Conservation (phyloP, 2,888 invertebrate genomes). For the Papilio protenor region DNA sequence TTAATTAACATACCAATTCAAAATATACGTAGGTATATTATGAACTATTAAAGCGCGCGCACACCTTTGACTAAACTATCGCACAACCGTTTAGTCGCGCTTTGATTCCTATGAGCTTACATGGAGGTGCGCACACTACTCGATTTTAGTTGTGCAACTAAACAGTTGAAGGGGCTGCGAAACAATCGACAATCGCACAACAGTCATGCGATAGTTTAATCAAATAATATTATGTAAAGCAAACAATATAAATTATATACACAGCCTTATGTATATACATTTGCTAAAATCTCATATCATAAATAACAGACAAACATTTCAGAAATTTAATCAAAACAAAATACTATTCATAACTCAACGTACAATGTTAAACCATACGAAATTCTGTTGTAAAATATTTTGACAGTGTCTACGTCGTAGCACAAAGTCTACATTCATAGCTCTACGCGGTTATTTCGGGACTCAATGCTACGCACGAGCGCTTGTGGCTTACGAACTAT, state of each 20-base stretch:
- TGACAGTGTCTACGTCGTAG: slow-evolving; percentile 37
- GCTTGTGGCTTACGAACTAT: slow-evolving; percentile 39
- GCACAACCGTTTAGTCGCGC: too few relatives aligned
- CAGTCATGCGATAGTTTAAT: too few relatives aligned
- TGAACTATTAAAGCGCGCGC: too few relatives aligned
- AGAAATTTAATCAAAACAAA: slow-evolving; percentile 38
- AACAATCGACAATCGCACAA: too few relatives aligned
- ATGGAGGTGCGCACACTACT: too few relatives aligned
- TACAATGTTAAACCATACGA: slow-evolving; percentile 20
- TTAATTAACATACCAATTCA: background rate
- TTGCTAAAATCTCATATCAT: slow-evolving; percentile 51
- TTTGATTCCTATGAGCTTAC: too few relatives aligned
- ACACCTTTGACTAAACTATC: too few relatives aligned
- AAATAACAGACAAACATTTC: slow-evolving; percentile 14
- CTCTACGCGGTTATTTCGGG: slow-evolving; percentile 32
- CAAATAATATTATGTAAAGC: too few relatives aligned
- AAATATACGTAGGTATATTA: background rate
- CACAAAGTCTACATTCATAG: slow-evolving; percentile 33
- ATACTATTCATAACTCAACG: slow-evolving; percentile 31
- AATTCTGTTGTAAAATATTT: slow-evolving; percentile 37
- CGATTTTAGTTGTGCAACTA: too few relatives aligned
- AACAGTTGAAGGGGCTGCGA: too few relatives aligned
- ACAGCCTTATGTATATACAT: too few relatives aligned
- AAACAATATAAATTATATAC: too few relatives aligned
- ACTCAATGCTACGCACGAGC: slow-evolving; percentile 41